A percentile compares a stretch with the other conserved stretches of the same genome.
Evolutionary conservation across 2,888 invertebrate species (phyloP).

Genomic region (Liodrosophila aerea): DNA sequence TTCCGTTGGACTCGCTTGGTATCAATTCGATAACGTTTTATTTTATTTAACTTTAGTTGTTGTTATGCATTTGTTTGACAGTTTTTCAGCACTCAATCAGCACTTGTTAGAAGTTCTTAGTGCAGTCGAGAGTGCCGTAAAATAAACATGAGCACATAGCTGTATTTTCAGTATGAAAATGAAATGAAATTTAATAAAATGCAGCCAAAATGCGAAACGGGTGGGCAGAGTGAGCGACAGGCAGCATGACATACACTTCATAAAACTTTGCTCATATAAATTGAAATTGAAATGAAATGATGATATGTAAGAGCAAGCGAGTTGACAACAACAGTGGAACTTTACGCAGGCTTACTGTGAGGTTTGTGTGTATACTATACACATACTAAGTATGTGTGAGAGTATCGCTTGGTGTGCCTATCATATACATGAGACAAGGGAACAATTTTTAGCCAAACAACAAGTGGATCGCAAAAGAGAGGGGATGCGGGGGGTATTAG

Average conservation of each 20-base stretch:
- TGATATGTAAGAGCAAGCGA: constrained; percentile 54
- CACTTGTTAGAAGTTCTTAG: constrained; percentile 75
- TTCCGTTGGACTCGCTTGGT: constrained; percentile 3
- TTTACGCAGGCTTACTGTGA: constrained; percentile 17
- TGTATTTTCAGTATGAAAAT: constrained; percentile 46
- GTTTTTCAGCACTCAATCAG: constrained; percentile 73
- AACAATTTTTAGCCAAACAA: constrained; percentile 70
- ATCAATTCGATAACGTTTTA: background rate
- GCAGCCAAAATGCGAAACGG: constrained; percentile 25
- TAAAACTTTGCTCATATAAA: constrained; percentile 78
- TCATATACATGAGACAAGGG: constrained; percentile 39
- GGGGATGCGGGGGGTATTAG: background rate
- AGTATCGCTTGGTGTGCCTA: constrained; percentile 32
- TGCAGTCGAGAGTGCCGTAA: constrained; percentile 62
- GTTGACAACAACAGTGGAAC: constrained; percentile 47
- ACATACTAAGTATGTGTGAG: constrained; percentile 1
- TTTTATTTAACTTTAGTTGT: constrained; percentile 8
- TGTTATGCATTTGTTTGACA: constrained; percentile 60
- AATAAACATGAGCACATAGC: constrained; percentile 69
- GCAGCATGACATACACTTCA: constrained; percentile 72
- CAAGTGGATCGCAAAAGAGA: constrained; percentile 54
- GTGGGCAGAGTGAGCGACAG: constrained; percentile 22
- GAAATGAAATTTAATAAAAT: constrained; percentile 74
- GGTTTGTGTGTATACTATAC: constrained; percentile 6
- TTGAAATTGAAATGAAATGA: constrained; percentile 71